A percentile compares a stretch with the other conserved stretches of the same genome.
phyloP scores from a whole-genome alignment of 2,797 vertebrate species.

The Danio albolineatus region DNA sequence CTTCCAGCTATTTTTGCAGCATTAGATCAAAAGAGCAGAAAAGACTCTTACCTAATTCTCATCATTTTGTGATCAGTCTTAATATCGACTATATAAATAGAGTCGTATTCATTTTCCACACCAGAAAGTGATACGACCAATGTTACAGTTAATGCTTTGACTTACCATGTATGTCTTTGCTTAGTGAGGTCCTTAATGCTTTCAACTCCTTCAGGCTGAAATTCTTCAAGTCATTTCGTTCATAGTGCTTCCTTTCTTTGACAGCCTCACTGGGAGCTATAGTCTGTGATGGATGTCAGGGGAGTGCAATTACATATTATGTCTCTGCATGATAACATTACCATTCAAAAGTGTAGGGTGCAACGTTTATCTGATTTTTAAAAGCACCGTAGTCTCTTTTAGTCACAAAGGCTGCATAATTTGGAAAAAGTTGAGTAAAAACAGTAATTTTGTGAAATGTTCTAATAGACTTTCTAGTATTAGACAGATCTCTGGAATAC shows the following conservation, averaged over 20 bases:
- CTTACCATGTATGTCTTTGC: conserved; percentile 77
- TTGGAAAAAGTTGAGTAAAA: background rate
- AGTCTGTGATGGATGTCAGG: conserved; percentile 59
- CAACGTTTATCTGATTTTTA: background rate
- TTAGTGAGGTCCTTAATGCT: conserved; percentile 69
- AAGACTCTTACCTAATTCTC: no score
- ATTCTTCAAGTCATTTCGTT: conserved; percentile 71
- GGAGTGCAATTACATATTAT: background rate
- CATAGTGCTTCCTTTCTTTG: conserved; percentile 71
- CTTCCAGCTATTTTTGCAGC: no score
- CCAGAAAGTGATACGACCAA: background rate
- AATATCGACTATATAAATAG: background rate
- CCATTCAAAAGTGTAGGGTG: background rate
- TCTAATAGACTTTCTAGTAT: background rate
- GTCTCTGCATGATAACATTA: background rate
- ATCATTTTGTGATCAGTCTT: no score
- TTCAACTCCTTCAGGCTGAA: conserved; percentile 69
- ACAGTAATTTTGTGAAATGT: background rate
- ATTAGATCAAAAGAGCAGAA: no score
- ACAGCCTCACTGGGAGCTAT: conserved; percentile 62
- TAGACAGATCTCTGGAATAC: no score
- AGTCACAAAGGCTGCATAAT: background rate
- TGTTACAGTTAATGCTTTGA: background rate
- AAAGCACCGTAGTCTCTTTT: background rate
- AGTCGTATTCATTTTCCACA: background rate